Percentiles rank a stretch among this genome's conserved stretches.
Conservation (phyloP, 1,140 invertebrate genomes). For the Sipha flava region DNA sequence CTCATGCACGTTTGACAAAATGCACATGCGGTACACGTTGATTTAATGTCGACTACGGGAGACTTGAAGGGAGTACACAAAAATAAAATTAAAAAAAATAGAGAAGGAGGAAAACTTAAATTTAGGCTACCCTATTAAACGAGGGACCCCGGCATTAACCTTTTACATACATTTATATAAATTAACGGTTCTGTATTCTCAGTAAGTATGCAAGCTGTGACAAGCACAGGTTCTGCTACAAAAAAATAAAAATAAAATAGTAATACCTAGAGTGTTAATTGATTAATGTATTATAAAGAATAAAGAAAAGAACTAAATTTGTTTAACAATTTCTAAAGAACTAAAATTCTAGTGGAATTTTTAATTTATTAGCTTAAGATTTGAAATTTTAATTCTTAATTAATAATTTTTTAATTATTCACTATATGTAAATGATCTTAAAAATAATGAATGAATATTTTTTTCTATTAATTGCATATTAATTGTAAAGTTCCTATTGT, state of each 20-base stretch:
- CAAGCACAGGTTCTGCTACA: not conserved
- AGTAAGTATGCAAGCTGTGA: not conserved
- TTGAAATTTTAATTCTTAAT: too few species aligned
- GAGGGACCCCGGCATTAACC: slow-evolving; percentile 20
- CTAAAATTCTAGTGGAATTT: too few species aligned
- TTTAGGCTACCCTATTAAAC: slow-evolving; percentile 32
- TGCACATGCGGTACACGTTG: slow-evolving; percentile 30
- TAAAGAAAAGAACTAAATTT: too few species aligned
- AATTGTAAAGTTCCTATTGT: too few species aligned
- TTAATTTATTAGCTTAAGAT: too few species aligned
- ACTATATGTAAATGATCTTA: too few species aligned
- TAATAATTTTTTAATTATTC: too few species aligned
- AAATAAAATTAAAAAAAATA: slow-evolving; percentile 31
- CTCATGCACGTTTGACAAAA: slow-evolving; percentile 28
- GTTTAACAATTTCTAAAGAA: too few species aligned
- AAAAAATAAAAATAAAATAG: not conserved
- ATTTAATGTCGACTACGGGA: slow-evolving; percentile 29
- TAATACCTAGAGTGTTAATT: not conserved
- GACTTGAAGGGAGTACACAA: slow-evolving; percentile 27
- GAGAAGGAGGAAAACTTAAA: slow-evolving; percentile 28
- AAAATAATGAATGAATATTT: too few species aligned
- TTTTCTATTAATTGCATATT: too few species aligned
- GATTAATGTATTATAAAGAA: not conserved
- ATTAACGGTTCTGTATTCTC: not conserved
- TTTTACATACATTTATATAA: not conserved